phyloP scores from a whole-genome alignment of 2,797 vertebrate genomes.

The Enteromius trimaculatus region DNA sequence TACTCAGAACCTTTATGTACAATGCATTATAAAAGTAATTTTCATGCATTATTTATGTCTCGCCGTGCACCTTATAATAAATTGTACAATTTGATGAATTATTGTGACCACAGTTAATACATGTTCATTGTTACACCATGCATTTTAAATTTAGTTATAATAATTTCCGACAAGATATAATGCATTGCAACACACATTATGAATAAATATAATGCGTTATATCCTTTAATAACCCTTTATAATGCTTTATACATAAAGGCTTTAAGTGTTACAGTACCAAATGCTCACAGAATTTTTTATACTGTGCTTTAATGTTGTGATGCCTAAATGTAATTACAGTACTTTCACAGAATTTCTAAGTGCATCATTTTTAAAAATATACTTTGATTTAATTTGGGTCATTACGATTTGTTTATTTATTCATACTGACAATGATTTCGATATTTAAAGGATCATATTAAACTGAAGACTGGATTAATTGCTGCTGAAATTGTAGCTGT shows the following conservation, averaged over 20 bases:
- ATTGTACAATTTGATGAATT: too few species aligned
- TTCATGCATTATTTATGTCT: background rate
- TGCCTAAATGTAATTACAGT: background rate
- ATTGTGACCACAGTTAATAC: too few species aligned
- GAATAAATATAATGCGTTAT: too few species aligned
- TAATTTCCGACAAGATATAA: background rate
- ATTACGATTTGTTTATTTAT: background rate
- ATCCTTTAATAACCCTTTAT: background rate
- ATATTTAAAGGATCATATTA: too few species aligned
- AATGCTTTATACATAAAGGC: background rate
- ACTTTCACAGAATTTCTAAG: background rate
- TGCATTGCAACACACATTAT: background rate
- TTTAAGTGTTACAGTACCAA: background rate
- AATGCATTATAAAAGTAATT: background rate
- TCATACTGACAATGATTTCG: background rate
- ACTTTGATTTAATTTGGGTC: background rate
- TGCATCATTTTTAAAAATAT: background rate
- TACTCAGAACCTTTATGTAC: background rate
- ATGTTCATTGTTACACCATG: too few species aligned
- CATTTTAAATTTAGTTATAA: background rate
- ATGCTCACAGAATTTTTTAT: background rate
- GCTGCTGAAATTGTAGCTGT: background rate
- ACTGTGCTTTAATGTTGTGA: background rate
- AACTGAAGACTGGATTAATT: background rate
- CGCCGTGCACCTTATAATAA: background rate